These are phyloP conservation scores for Phylloscopus whistleri DNA, from an alignment of 2,113 vertebrate species.

Conservation along the genomic window DNA sequence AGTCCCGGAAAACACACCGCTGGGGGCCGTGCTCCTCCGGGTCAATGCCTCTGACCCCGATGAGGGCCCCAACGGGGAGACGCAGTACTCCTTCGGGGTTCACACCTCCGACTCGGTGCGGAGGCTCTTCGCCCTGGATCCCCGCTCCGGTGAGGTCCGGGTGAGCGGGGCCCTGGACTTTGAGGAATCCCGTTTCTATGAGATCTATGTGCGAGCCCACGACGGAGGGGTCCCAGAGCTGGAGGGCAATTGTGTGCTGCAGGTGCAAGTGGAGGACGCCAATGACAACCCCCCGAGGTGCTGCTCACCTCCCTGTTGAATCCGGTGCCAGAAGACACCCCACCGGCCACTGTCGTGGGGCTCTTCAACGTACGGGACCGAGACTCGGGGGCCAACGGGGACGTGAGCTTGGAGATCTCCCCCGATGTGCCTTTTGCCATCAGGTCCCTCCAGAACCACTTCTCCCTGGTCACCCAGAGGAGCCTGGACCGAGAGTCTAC, in stretches of 20 bases:
- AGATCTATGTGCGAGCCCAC: conserved; percentile 81
- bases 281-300: conserved; percentile 81
- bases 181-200: conserved; percentile 78
- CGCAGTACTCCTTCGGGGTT: conserved; percentile 76
- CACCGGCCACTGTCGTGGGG: conserved; percentile 78
- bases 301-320: conserved; percentile 76
- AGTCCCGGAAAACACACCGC: conserved; percentile 69
- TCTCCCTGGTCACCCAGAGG: conserved; percentile 80
- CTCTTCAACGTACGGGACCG: conserved; percentile 80
- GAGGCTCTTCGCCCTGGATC: conserved; percentile 75
- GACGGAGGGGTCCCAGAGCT: conserved; percentile 82
- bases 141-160: conserved; percentile 73
- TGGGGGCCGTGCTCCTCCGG: conserved; percentile 68
- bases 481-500: conserved; percentile 77
- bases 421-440: conserved; percentile 78
- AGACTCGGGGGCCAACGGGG: conserved; percentile 79
- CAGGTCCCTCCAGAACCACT: conserved; percentile 88
- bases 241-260: conserved; percentile 81
- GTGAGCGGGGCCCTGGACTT: conserved; percentile 79
- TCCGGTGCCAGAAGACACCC: conserved; percentile 77
- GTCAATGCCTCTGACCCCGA: conserved; percentile 78
- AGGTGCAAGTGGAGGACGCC: conserved; percentile 74
- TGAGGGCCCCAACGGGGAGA: conserved; percentile 81
- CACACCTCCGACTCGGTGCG: conserved; percentile 72
- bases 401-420: conserved; percentile 73